Conservation (phyloP, 2,113 vertebrate species). For the Callithrix jacchus region DNA sequence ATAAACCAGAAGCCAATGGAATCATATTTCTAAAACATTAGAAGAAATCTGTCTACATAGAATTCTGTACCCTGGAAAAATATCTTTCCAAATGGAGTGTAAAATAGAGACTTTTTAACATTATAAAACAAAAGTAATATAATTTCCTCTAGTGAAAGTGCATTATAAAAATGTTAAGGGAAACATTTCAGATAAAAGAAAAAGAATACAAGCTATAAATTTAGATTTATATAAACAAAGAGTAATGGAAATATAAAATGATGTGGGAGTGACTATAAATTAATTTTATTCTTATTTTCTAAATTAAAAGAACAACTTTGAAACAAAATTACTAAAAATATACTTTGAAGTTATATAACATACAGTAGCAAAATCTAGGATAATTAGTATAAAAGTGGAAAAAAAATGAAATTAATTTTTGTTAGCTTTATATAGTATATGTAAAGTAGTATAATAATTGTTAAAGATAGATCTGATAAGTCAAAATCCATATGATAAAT, state of each 20-base stretch:
- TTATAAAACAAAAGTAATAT: not conserved
- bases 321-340: not conserved
- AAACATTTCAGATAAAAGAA: not conserved
- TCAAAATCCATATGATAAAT: not conserved
- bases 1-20: not conserved
- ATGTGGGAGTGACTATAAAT: not conserved
- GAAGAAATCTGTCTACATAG: not conserved
- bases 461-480: not conserved
- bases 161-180: not conserved
- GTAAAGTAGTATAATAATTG: not conserved
- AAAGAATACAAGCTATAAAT: not conserved
- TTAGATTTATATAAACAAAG: not conserved
- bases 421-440: not conserved
- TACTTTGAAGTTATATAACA: not conserved
- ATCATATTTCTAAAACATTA: not conserved
- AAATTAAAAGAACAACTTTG: not conserved
- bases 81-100: not conserved
- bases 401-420: not conserved
- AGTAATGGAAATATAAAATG: not conserved
- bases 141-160: not conserved
- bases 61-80: not conserved
- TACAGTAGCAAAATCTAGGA: too few relatives aligned
- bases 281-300: not conserved
- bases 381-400: not conserved
- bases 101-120: not conserved